Percentiles rank a stretch among this genome's conserved stretches.
Conservation (phyloP, 2,888 invertebrate species). For the Hypomecis atomaria region DNA sequence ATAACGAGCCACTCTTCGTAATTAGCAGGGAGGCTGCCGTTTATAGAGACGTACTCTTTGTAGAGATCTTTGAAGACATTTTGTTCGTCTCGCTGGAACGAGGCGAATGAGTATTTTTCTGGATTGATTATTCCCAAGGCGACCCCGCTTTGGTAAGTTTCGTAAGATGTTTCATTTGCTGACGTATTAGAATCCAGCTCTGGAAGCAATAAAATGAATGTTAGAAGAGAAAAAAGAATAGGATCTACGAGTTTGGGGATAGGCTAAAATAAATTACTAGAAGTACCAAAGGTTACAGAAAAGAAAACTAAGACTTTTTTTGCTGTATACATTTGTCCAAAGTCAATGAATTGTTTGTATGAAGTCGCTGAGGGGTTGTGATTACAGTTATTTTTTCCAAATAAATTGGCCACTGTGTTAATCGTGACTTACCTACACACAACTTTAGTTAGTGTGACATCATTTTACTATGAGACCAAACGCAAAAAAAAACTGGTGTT, state of each 20-base stretch:
- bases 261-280: neutral
- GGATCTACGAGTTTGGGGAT: neutral
- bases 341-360: no score
- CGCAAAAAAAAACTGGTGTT: no score
- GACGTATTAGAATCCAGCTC: slow-evolving; percentile 41
- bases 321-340: no score
- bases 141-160: slow-evolving; percentile 57
- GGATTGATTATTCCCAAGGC: slow-evolving; percentile 67
- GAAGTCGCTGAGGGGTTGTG: no score
- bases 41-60: slow-evolving; percentile 52
- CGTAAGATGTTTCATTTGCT: slow-evolving; percentile 51
- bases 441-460: no score
- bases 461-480: no score
- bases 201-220: slow-evolving; percentile 40
- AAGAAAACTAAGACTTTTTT: no score
- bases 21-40: slow-evolving; percentile 55
- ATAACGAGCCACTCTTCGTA: slow-evolving; percentile 68
- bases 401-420: no score
- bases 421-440: no score
- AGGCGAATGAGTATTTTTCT: slow-evolving; percentile 62
- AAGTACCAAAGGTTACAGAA: no score
- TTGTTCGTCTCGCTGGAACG: slow-evolving; percentile 61
- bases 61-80: slow-evolving; percentile 63
- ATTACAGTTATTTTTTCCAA: no score
- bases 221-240: neutral